Conservation (phyloP, 2,113 vertebrate genomes). For the Lipotes vexillifer region DNA sequence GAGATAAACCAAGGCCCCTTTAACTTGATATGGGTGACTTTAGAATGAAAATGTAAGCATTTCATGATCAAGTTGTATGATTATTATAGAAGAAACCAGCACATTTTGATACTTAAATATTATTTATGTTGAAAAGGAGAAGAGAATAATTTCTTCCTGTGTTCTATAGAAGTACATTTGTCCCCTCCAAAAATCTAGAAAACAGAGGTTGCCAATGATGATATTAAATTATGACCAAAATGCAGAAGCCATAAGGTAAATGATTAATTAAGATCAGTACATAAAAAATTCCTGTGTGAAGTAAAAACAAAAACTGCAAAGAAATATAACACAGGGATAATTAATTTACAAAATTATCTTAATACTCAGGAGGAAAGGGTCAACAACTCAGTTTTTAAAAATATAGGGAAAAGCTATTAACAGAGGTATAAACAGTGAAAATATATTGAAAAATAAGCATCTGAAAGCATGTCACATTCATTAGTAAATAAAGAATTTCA, state of each 20-base stretch:
- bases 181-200: not conserved
- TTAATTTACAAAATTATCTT: not conserved
- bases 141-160: not conserved
- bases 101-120: not conserved
- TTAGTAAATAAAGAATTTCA: not conserved
- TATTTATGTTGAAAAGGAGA: not conserved
- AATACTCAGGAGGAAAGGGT: not conserved
- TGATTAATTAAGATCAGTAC: not conserved
- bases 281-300: not conserved
- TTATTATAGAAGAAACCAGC: not conserved
- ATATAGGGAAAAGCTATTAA: not conserved
- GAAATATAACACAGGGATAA: not conserved
- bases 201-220: not conserved
- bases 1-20: not conserved
- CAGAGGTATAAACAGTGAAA: not conserved
- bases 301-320: not conserved
- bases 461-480: not conserved
- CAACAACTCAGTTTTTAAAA: not conserved
- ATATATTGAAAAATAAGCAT: not conserved
- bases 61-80: not conserved
- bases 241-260: not conserved
- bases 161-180: not conserved
- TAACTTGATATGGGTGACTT: not conserved
- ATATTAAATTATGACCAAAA: not conserved
- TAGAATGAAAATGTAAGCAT: not conserved